Evolutionary conservation across 1,140 invertebrate species (phyloP).

Genomic region (Drosophila pallidifrons): DNA sequence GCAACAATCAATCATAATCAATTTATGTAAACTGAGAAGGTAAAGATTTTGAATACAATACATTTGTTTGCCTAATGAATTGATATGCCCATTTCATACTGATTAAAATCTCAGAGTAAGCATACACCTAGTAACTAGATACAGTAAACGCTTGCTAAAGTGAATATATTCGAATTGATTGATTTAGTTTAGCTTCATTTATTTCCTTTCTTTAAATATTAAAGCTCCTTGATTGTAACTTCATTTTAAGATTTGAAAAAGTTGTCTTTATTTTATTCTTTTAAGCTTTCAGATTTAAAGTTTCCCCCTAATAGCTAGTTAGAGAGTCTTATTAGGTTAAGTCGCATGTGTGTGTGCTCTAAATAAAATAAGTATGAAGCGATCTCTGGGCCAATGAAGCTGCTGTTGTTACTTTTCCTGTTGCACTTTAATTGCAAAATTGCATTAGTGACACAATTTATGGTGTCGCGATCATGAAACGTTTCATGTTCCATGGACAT

Average conservation of each 20-base stretch:
- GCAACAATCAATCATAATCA: conserved; percentile 34
- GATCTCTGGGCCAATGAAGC: not conserved
- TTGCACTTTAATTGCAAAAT: conserved; percentile 42
- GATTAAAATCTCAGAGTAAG: not conserved
- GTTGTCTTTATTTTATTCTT: too few species aligned
- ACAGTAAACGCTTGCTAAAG: not conserved
- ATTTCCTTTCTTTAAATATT: too few species aligned
- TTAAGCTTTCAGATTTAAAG: too few species aligned
- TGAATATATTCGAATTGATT: not conserved
- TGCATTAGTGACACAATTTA: conserved; percentile 69
- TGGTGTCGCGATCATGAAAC: conserved; percentile 49
- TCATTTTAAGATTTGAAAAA: too few species aligned
- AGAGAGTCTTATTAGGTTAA: not conserved
- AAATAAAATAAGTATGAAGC: conserved; percentile 24
- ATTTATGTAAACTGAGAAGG: not conserved
- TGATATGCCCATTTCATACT: not conserved
- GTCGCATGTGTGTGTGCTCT: not conserved
- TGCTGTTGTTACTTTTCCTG: conserved; percentile 55
- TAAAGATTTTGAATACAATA: not conserved
- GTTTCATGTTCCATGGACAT: conserved; percentile 54
- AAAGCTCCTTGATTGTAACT: too few species aligned
- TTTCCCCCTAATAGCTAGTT: not conserved
- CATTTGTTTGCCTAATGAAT: conserved; percentile 6
- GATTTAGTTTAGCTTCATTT: too few species aligned
- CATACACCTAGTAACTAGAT: not conserved